phyloP scores from a whole-genome alignment of 2,113 vertebrate genomes.

The Labeo catla region DNA sequence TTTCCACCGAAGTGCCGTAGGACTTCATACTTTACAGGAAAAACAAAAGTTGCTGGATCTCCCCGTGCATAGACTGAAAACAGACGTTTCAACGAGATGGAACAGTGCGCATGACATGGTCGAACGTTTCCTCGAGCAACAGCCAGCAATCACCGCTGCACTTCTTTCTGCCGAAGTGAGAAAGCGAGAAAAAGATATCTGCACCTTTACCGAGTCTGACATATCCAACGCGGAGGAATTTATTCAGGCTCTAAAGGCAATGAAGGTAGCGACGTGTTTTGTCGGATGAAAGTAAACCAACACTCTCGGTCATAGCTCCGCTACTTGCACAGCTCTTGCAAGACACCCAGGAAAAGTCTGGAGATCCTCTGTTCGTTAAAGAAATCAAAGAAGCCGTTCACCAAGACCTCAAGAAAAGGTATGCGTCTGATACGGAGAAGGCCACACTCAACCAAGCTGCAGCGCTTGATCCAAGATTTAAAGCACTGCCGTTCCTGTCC shows the following conservation, averaged over 20 bases:
- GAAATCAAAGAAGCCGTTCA: constrained; percentile 24
- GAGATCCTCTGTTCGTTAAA: neutral
- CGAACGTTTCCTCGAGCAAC: constrained; percentile 40
- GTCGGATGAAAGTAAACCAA: constrained; percentile 1
- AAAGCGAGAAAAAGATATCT: constrained; percentile 45
- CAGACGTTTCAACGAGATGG: constrained; percentile 39
- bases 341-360: neutral
- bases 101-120: constrained; percentile 41
- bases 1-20: constrained; percentile 34
- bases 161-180: constrained; percentile 21
- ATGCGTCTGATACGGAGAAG: neutral
- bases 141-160: constrained; percentile 35
- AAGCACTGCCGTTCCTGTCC: constrained; percentile 7
- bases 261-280: constrained; percentile 26
- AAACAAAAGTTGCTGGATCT: constrained; percentile 49
- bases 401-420: constrained; percentile 31
- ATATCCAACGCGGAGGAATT: constrained; percentile 4
- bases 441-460: neutral
- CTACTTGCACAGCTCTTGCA: constrained; percentile 11
- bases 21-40: constrained; percentile 31
- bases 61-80: constrained; percentile 22
- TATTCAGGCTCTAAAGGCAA: neutral
- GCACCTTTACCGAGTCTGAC: constrained; percentile 21
- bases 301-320: constrained; percentile 17
- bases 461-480: constrained; percentile 26